phyloP scores from a whole-genome alignment of 2,113 vertebrate genomes.

The Platichthys stellatus region DNA sequence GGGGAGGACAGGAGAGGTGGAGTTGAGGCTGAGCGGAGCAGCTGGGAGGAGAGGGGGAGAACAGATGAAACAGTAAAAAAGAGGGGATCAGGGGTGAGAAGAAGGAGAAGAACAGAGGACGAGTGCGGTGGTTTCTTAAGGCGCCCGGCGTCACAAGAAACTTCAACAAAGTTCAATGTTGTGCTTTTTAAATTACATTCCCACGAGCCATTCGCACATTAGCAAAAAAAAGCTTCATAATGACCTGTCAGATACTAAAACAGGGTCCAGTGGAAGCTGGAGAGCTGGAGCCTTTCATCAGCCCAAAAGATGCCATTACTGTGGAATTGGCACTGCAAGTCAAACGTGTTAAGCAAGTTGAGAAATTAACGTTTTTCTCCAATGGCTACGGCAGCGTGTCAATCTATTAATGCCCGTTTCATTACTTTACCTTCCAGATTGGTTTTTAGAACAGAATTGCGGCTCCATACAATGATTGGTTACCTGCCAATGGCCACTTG shows the following conservation, averaged over 20 bases:
- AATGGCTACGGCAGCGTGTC: conserved; percentile 24
- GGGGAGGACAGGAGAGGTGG: conserved; percentile 34
- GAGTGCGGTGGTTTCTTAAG: neutral
- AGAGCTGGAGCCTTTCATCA: conserved; percentile 26
- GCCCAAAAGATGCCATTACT: conserved; percentile 5
- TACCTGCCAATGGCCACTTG: conserved; percentile 55
- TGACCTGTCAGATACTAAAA: neutral
- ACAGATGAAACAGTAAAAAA: conserved; percentile 32
- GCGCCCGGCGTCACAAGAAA: conserved; percentile 9
- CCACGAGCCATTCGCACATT: neutral
- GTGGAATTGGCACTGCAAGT: conserved; percentile 16
- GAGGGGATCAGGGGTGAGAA: conserved; percentile 11
- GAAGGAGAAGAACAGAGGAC: conserved; percentile 6
- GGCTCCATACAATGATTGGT: conserved; percentile 59
- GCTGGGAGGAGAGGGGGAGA: conserved; percentile 31
- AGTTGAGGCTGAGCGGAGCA: conserved; percentile 39
- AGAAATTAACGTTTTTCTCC: conserved; percentile 43
- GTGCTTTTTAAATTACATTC: conserved; percentile 1
- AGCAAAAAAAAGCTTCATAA: neutral
- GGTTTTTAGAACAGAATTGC: conserved; percentile 47
- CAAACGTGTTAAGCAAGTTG: conserved; percentile 34
- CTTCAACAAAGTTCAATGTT: conserved; percentile 8
- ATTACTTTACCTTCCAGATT: conserved; percentile 59
- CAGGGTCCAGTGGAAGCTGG: conserved; percentile 1
- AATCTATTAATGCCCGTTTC: conserved; percentile 52